A percentile compares a stretch with the other conserved stretches of the same genome.
phyloP scores from a whole-genome alignment of 2,888 invertebrate species.

The Aphodius sticticus region DNA sequence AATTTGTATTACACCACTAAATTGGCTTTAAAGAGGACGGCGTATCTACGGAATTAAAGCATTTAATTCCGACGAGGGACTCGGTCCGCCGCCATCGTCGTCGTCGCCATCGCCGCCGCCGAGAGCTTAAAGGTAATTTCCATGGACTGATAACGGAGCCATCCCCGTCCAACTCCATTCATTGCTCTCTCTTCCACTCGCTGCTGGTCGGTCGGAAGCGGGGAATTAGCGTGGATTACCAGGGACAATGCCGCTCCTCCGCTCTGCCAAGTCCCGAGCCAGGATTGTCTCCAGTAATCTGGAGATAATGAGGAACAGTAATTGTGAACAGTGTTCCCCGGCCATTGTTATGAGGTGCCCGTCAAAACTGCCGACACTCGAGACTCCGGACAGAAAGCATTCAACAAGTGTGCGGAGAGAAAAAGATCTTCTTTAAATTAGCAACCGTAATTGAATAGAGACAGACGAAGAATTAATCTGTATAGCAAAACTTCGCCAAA shows the following conservation, averaged over 20 bases:
- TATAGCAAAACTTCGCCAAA: too few species aligned
- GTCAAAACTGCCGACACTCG: constrained; percentile 39
- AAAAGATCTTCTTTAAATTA: constrained; percentile 10
- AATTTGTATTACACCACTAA: constrained; percentile 16
- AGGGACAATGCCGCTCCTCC: constrained; percentile 40
- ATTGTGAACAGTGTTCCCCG: constrained; percentile 45
- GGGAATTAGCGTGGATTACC: constrained; percentile 46
- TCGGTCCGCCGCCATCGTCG: background rate
- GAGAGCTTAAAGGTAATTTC: constrained; percentile 29
- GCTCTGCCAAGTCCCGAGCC: constrained; percentile 35
- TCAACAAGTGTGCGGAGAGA: background rate
- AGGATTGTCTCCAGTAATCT: constrained; percentile 50
- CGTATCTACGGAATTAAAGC: background rate
- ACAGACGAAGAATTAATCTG: background rate
- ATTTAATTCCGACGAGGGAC: background rate
- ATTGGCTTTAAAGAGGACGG: constrained; percentile 7
- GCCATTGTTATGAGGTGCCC: constrained; percentile 47
- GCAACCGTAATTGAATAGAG: background rate
- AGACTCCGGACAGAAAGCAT: background rate
- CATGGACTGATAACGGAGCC: constrained; percentile 35
- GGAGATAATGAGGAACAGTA: constrained; percentile 50
- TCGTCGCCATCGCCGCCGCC: background rate
- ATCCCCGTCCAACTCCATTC: constrained; percentile 13
- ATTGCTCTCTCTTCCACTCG: background rate
- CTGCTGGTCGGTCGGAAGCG: constrained; percentile 25